Evolutionary conservation across 1,140 invertebrate genomes (phyloP).

Genomic region (Harlomillsia oculata): DNA sequence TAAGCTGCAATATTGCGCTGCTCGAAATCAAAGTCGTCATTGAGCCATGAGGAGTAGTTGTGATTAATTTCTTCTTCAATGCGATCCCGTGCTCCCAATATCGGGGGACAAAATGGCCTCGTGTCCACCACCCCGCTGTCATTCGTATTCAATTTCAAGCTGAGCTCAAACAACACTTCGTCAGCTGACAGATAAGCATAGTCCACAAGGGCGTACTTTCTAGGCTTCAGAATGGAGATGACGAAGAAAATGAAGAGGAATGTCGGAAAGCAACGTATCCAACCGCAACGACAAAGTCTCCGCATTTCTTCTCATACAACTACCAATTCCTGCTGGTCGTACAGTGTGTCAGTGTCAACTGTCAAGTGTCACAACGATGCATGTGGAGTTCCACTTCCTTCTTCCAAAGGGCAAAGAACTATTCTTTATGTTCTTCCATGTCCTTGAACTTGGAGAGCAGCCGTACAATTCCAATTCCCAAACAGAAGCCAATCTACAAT

Average conservation of each 20-base stretch:
- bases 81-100: neutral
- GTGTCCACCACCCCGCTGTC: neutral
- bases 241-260: neutral
- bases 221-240: neutral
- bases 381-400: too few species aligned
- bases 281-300: too few species aligned
- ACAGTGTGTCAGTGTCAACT: too few species aligned
- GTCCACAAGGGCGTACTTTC: neutral
- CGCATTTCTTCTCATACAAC: too few species aligned
- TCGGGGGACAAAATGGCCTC: conserved; percentile 6
- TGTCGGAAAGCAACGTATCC: neutral
- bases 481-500: too few species aligned
- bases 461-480: too few species aligned
- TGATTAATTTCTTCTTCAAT: conserved; percentile 17
- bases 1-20: conserved; percentile 2
- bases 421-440: too few species aligned
- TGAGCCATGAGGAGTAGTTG: conserved; percentile 10
- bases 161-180: neutral
- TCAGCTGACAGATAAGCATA: neutral
- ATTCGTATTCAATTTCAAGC: neutral
- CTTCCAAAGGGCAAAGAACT: too few species aligned
- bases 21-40: conserved; percentile 11
- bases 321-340: too few species aligned
- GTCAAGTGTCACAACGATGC: too few species aligned
- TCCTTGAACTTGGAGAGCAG: too few species aligned